phyloP scores from a whole-genome alignment of 2,888 invertebrate genomes.

The Clistopyga incitator region DNA sequence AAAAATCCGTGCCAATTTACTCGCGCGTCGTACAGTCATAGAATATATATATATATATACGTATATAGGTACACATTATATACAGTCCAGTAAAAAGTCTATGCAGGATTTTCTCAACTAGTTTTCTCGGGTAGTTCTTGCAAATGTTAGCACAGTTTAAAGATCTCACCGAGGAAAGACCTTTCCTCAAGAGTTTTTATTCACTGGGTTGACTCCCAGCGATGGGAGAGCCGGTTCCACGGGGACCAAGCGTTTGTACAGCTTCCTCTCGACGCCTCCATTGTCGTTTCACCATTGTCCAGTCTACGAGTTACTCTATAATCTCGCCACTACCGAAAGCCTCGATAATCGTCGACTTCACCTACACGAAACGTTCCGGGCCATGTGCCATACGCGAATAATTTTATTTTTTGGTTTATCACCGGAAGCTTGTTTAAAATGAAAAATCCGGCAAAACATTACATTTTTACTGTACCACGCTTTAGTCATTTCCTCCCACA shows the following conservation, averaged over 20 bases:
- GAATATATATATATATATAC: not conserved
- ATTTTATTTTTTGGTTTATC: not conserved
- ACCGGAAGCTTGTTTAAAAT: not conserved
- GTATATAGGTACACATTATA: not conserved
- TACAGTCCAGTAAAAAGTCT: conserved; percentile 16
- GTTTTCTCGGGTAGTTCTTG: conserved; percentile 39
- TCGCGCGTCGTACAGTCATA: conserved; percentile 4
- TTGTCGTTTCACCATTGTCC: conserved; percentile 23
- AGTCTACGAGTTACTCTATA: conserved; percentile 6
- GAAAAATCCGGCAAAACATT: too few relatives aligned
- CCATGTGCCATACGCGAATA: not conserved
- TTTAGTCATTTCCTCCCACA: too few relatives aligned
- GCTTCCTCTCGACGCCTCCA: conserved; percentile 15
- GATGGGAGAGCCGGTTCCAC: conserved; percentile 1
- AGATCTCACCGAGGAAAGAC: conserved; percentile 29
- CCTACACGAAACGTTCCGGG: not conserved
- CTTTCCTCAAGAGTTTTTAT: conserved; percentile 32
- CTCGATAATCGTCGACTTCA: not conserved
- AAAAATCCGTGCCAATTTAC: conserved; percentile 40
- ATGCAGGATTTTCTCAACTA: conserved; percentile 37
- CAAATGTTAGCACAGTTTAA: conserved; percentile 45
- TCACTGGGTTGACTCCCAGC: conserved; percentile 20
- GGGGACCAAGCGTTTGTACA: conserved; percentile 25
- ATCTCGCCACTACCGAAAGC: not conserved
- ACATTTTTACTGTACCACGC: too few relatives aligned